Evolutionary conservation across 1,140 invertebrate species (phyloP), one percentile per base, ranked within the genome.

Genomic region (Ceratosolen fusciceps): DNA sequence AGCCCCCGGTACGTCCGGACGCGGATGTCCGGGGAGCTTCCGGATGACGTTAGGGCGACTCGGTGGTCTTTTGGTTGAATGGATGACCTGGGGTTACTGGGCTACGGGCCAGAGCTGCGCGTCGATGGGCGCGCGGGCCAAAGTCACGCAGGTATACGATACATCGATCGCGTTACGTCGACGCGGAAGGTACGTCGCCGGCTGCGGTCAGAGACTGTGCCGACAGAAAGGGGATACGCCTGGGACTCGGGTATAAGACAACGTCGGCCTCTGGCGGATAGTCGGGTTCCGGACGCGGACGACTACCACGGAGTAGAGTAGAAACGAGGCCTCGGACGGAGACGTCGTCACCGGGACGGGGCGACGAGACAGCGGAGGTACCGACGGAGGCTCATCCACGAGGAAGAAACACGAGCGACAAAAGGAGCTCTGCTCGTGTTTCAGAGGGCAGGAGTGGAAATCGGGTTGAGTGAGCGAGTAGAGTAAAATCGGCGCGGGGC

Each of bases 221-320:
- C 83, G 85, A 85, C 86, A 84, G 89, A 89, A 89, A 90, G 80
- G 83, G 85, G 88, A 90, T 90, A 90, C 87, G 89, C 89, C 89
- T 90, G 89, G 83, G 89, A 90, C 84, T 85, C 83, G 82, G 86
- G n/a, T n/a, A n/a, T n/a, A n/a, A n/a, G n/a, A n/a, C n/a, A n/a
- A n/a, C 70, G 77, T 79, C 34, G 52, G 37, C 31, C 47, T 58
- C 0, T 4, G 31, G 29, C 16, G 43, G 76, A 65, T 73, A 70
- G 26, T 74, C 24, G 37, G 1, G 54, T 21, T 49, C 47, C 14
- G 19, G 71, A 21, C 58, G 5, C 58, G 26, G 26, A 1, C 26
- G 2, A 31, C 5, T 37, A 21, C 31, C 62, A 39, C 34, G 12
- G 31, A 19, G 16, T n/a, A n/a, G 34, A 56, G 7, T 21, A 21